Evolutionary conservation across 2,113 vertebrate genomes (phyloP).

Genomic region (Bubalus kerabau): DNA sequence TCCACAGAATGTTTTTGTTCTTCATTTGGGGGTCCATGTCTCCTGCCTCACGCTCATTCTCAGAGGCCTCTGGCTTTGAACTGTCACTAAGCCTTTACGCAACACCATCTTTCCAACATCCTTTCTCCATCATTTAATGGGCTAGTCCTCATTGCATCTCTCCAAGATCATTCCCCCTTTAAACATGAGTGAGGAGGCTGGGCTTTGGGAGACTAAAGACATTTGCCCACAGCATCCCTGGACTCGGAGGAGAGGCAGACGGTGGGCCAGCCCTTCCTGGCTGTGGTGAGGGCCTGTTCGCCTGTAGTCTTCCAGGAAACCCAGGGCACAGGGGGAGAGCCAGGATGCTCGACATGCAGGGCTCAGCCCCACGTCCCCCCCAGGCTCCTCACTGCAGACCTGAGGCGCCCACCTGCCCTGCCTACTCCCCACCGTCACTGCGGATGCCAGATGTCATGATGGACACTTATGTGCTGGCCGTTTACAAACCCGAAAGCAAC

Average conservation of each 20-base stretch:
- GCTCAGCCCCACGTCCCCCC: fast-evolving
- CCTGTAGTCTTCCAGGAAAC: background rate
- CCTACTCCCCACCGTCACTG: background rate
- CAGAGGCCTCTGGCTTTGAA: background rate
- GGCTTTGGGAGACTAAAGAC: background rate
- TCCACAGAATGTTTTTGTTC: background rate
- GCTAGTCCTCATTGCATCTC: background rate
- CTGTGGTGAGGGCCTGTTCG: fast-evolving
- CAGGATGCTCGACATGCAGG: background rate
- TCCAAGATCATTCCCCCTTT: background rate
- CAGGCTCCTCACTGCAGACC: background rate
- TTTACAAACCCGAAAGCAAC: slow-evolving; percentile 30
- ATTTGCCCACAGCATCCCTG: background rate
- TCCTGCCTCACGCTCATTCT: background rate
- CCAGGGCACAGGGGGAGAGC: background rate
- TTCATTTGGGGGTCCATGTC: background rate
- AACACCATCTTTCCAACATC: background rate
- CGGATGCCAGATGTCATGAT: background rate
- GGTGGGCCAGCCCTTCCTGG: fast-evolving
- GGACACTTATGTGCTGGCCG: background rate
- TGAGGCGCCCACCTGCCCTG: background rate
- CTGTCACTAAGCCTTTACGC: background rate
- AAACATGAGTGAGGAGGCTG: background rate
- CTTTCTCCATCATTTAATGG: background rate
- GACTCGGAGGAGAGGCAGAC: fast-evolving